Evolutionary conservation across 2,888 invertebrate genomes (phyloP).

Genomic region (Dynastes tityus): DNA sequence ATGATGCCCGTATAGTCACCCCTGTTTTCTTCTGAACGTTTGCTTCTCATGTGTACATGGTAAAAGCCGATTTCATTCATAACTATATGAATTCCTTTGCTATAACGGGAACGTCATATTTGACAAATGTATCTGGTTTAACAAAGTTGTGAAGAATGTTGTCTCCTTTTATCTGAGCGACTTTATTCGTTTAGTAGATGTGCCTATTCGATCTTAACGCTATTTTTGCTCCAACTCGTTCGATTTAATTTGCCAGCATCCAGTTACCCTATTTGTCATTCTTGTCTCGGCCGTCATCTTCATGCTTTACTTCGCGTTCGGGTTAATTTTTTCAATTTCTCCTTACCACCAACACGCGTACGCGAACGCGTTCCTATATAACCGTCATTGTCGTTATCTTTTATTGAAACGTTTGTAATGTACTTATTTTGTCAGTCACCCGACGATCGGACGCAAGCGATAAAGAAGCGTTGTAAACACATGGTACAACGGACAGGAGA

Average conservation of each 20-base stretch:
- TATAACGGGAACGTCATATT: not conserved
- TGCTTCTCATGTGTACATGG: too few relatives aligned
- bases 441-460: constrained; percentile 36
- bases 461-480: constrained; percentile 42
- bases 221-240: constrained; percentile 10
- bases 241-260: constrained; percentile 42
- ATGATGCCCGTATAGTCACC: too few relatives aligned
- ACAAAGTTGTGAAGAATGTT: not conserved
- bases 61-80: too few relatives aligned
- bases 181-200: not conserved
- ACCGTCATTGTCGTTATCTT: constrained; percentile 43
- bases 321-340: constrained; percentile 23
- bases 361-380: constrained; percentile 13
- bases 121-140: not conserved
- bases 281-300: constrained; percentile 32
- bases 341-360: not conserved
- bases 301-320: constrained; percentile 24
- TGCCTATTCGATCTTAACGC: constrained; percentile 1
- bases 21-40: too few relatives aligned
- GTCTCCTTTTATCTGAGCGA: not conserved
- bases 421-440: constrained; percentile 41
- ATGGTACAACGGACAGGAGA: constrained; percentile 19
- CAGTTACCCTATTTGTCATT: constrained; percentile 38
- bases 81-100: too few relatives aligned
- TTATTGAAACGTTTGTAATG: constrained; percentile 41